Evolutionary conservation across 1,140 invertebrate species (phyloP).

Genomic region (Drosophila lacteicornis): DNA sequence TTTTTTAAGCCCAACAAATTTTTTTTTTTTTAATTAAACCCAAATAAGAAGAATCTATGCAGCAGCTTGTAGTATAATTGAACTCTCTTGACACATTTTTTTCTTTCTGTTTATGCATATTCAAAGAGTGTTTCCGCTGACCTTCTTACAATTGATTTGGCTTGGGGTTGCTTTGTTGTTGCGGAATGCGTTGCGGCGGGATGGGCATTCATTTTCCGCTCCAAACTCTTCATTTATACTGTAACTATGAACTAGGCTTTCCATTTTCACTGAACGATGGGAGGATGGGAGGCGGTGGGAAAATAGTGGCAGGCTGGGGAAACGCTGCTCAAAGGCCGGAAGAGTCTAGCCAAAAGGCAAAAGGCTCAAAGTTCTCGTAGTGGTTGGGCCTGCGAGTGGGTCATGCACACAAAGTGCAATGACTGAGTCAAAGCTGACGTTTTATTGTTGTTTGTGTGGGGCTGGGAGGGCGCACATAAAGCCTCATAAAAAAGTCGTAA

Average conservation of each 20-base stretch:
- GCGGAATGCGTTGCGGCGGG: constrained; percentile 24
- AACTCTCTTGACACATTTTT: background rate
- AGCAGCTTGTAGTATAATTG: too few relatives aligned
- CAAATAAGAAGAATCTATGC: too few relatives aligned
- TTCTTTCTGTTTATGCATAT: constrained; percentile 3
- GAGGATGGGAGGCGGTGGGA: background rate
- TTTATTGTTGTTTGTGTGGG: constrained; percentile 70
- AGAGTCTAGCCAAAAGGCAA: constrained; percentile 74
- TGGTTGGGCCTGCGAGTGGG: constrained; percentile 14
- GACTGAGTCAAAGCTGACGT: constrained; percentile 76
- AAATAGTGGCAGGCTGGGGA: background rate
- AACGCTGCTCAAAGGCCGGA: constrained; percentile 71
- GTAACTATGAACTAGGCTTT: constrained; percentile 64
- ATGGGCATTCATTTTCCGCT: constrained; percentile 52
- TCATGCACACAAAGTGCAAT: constrained; percentile 73
- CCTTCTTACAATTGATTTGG: constrained; percentile 77
- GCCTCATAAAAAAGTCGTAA: constrained; percentile 81
- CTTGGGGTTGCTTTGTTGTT: constrained; percentile 21
- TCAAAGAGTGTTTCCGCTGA: constrained; percentile 41
- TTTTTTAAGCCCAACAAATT: too few relatives aligned
- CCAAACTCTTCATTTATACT: constrained; percentile 69
- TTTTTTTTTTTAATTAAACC: too few relatives aligned
- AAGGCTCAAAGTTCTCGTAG: constrained; percentile 53
- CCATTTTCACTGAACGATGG: constrained; percentile 30
- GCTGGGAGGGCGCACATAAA: constrained; percentile 58